These are phyloP conservation scores for Actinopyga echinites DNA, from an alignment of 53 echinoderm and acorn worm genomes.

Conservation along the genomic window DNA sequence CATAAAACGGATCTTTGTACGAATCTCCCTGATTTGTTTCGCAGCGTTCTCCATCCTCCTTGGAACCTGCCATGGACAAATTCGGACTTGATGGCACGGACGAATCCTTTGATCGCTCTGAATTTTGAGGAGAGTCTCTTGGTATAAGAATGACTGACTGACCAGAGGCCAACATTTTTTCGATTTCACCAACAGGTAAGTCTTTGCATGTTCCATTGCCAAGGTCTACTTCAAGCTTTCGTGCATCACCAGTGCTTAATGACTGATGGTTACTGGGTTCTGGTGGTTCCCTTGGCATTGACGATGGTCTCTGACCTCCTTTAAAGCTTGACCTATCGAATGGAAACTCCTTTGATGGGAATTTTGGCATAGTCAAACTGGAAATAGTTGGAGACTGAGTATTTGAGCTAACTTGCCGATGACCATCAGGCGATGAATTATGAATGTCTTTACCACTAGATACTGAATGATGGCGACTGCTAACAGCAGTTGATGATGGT, in stretches of 20 bases:
- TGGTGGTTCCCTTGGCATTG: slow-evolving; percentile 8
- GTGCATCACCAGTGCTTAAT: slow-evolving; percentile 5
- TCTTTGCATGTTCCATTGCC: slow-evolving; percentile 53
- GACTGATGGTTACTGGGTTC: slow-evolving; percentile 3
- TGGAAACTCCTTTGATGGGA: slow-evolving; percentile 47
- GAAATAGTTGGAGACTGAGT: slow-evolving; percentile 91
- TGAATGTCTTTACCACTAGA: slow-evolving; percentile 68
- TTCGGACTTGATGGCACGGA: slow-evolving; percentile 81
- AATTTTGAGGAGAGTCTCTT: slow-evolving; percentile 44
- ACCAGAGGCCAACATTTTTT: slow-evolving; percentile 90
- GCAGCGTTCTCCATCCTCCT: slow-evolving; percentile 46
- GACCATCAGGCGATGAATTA: slow-evolving; percentile 62
- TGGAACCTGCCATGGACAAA: slow-evolving; percentile 61
- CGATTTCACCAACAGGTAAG: slow-evolving; percentile 70
- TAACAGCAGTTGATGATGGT: slow-evolving; percentile 69
- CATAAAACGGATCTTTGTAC: slow-evolving; percentile 45
- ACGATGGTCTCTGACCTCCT: not conserved
- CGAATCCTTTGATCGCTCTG: slow-evolving; percentile 67
- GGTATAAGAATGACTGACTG: slow-evolving; percentile 97
- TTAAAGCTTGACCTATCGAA: slow-evolving; percentile 36
- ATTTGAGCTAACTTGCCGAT: slow-evolving; percentile 44
- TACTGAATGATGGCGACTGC: slow-evolving; percentile 74
- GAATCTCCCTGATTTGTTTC: slow-evolving; percentile 69
- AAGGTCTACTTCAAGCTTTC: slow-evolving; percentile 37
- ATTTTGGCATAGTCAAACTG: slow-evolving; percentile 74